A percentile compares a stretch with the other conserved stretches of the same genome.
Conservation (phyloP, 1,140 invertebrate genomes). For the Anastrepha ludens region DNA sequence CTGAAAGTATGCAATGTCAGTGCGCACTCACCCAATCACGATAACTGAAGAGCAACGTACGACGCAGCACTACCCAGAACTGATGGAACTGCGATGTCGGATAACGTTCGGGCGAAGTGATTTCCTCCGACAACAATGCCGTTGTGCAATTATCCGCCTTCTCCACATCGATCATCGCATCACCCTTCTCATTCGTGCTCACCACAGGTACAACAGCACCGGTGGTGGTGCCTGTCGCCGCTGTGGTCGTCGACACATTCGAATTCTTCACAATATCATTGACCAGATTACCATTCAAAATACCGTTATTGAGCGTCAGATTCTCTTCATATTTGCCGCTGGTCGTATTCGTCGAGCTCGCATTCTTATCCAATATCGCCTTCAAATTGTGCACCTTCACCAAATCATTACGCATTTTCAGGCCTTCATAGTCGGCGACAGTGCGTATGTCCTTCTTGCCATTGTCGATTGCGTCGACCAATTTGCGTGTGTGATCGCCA, state of each 20-base stretch:
- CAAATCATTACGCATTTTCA: slow-evolving; percentile 76
- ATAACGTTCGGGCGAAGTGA: slow-evolving; percentile 81
- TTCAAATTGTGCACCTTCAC: slow-evolving; percentile 70
- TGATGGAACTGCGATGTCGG: slow-evolving; percentile 85
- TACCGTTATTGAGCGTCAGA: slow-evolving; percentile 66
- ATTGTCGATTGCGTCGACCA: slow-evolving; percentile 89
- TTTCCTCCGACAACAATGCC: slow-evolving; percentile 79
- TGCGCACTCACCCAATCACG: slow-evolving; percentile 84
- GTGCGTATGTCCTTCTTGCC: slow-evolving; percentile 85
- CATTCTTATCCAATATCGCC: slow-evolving; percentile 76
- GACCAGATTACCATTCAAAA: slow-evolving; percentile 76
- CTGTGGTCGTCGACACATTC: slow-evolving; percentile 46
- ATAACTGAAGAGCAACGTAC: slow-evolving; percentile 86
- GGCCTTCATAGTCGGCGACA: slow-evolving; percentile 74
- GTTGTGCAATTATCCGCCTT: slow-evolving; percentile 80
- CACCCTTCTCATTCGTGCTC: slow-evolving; percentile 68
- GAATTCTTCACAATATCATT: slow-evolving; percentile 82
- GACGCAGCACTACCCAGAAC: slow-evolving; percentile 87
- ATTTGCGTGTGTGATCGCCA: slow-evolving; percentile 89
- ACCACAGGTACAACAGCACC: slow-evolving; percentile 59
- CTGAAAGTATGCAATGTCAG: slow-evolving; percentile 21
- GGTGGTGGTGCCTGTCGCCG: neutral
- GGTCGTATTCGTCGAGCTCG: slow-evolving; percentile 72
- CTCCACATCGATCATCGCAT: slow-evolving; percentile 77
- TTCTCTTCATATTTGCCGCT: slow-evolving; percentile 77